phyloP scores from a whole-genome alignment of 2,797 vertebrate species.

The Poecilia wingei region DNA sequence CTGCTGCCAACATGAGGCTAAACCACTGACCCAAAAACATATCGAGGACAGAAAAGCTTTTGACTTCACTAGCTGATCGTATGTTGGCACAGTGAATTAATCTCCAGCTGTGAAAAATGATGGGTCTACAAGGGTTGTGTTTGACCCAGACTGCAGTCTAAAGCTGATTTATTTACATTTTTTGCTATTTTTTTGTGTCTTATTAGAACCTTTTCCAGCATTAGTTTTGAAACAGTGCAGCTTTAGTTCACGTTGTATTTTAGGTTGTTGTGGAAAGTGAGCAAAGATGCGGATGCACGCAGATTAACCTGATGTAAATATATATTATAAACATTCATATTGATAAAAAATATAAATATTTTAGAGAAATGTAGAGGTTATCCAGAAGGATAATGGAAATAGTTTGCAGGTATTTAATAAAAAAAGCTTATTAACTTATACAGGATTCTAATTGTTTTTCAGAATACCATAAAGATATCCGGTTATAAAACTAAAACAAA shows the following conservation, averaged over 20 bases:
- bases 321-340: neutral
- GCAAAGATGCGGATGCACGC: neutral
- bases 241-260: neutral
- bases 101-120: neutral
- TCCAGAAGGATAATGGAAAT: neutral
- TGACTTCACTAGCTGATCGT: neutral
- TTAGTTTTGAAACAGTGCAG: neutral
- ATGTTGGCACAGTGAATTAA: neutral
- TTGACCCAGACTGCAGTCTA: neutral
- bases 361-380: neutral
- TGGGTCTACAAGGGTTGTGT: neutral
- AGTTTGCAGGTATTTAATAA: neutral
- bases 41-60: slow-evolving; percentile 1
- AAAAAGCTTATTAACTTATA: neutral
- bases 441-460: neutral
- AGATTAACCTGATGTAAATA: neutral
- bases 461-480: neutral
- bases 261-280: neutral
- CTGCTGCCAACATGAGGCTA: neutral
- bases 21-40: neutral
- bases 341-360: neutral
- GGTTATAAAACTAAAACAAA: neutral
- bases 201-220: neutral
- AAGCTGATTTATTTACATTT: neutral
- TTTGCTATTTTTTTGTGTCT: neutral